Base-by-base conservation (phyloP, 1,140 invertebrate species). In the Aricia agestis region DNA sequence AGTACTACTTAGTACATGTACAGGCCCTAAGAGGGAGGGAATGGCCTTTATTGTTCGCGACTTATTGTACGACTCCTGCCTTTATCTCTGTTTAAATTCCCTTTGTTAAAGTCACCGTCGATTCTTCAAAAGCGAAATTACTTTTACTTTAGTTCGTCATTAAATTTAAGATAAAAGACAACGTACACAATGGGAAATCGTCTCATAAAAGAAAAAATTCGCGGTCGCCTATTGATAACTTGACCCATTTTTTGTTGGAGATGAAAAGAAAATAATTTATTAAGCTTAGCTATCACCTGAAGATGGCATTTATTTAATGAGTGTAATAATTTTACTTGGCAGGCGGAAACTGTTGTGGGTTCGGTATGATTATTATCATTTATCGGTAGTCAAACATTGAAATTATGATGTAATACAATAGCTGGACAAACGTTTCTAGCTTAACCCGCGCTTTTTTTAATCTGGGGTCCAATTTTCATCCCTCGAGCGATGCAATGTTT, bases 81-180 rank as follows among this genome's bases (percentile, higher is more conserved):
- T 63, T 63, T 63, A 63, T 63, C 59, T 63, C 18, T 25, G 59
- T 25, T 63, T 63, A 63, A 63, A 63, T 63, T 19, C 18, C 58
- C 59, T 63, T 63, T 63, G 59, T 63, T 25, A 11, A 18, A 63
- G 59, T 19, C 17, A 63, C 59, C 11, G 59, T 63, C 59, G 18
- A 63, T 63, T 63, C 59, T 63, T 63, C 17, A 63, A 63, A 63
- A 63, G 59, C 6, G 59, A 63, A 63, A 63, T 63, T 63, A 63
- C 59, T 63, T 63, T 63, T 63, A 19, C 59, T 63, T 63, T 19
- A 63, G 59, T 19, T 63, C 18, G 10, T 25, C 59, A 63, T 63
- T 19, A 19, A 11, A 63, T 63, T 19, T 19, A 19, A 59, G 17
- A 63, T 63, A 19, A 63, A 63, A 63, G 59, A 19, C 18, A 19